Evolutionary conservation across 2,888 invertebrate genomes (phyloP), one percentile per base, ranked within the genome.

Genomic region (Yponomeuta cagnagella): DNA sequence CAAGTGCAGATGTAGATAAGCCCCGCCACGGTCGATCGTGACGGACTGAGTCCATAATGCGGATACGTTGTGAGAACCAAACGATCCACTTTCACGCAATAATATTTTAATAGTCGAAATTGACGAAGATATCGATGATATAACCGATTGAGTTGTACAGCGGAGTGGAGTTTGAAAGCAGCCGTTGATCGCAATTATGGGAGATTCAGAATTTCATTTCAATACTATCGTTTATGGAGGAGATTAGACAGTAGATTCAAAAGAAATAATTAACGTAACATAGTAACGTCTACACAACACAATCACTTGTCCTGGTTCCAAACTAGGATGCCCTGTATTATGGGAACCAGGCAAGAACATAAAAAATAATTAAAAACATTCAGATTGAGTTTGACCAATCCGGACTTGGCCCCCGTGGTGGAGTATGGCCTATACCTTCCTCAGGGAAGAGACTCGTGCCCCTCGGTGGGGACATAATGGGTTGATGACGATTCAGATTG

Each of bases 111-210:
- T 31, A 64, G 64, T 10, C 79, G 74, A 74, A 80, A 80, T 78
- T 78, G 81, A 81, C 79, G 78, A 78, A 78, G 78, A 78, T 80
- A 77, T 74, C 75, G 77, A 79, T 86, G 81, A 84, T 82, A 84
- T 84, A 86, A 87, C 83, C 75, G 78, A 73, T 72, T 72, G 73
- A 79, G 73, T 69, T 76, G 75, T 77, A 77, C 78, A 75, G 52
- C 52, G 12, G 15, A 15, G 12, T 58, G 52, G 52, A 15, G 52
- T 58, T 58, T 58, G 52, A 58, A 15, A 58, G 52, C 52, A 58
- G 52, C 12, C 5, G 15, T 58, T 58, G 15, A 58, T 58, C 2
- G 52, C 52, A 58, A 58, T 15, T 58, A 15, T 12, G 12, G 52
- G 52, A 12, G 52, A 4, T 15, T 4, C 12, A 58, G 52, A 58